phyloP scores from a whole-genome alignment of 1,140 invertebrate genomes.

The Euschistus heros region DNA sequence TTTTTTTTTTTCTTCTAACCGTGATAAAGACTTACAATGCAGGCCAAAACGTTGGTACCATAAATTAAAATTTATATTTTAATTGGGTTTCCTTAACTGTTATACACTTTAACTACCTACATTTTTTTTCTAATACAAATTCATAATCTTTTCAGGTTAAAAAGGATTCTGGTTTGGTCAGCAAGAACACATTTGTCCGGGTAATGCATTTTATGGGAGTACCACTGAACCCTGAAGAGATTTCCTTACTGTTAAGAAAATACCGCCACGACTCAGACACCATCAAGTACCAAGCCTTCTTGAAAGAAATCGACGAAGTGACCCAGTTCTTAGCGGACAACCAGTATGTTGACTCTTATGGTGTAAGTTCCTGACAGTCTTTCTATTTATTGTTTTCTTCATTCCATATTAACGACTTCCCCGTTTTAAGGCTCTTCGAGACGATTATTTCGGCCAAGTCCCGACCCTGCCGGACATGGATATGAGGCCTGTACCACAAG shows the following conservation, averaged over 20 bases:
- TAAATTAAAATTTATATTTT: no score
- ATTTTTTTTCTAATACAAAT: no score
- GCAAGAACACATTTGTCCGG: not conserved
- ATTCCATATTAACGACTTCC: not conserved
- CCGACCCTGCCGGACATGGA: not conserved
- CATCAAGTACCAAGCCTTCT: slow-evolving; percentile 8
- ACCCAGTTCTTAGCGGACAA: not conserved
- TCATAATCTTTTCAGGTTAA: not conserved
- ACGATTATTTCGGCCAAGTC: not conserved
- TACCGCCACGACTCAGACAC: slow-evolving; percentile 5
- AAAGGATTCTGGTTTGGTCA: slow-evolving; percentile 13
- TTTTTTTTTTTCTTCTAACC: no score
- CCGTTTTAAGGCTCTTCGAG: not conserved
- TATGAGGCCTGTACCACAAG: not conserved
- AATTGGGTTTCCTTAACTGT: no score
- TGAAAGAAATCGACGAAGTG: slow-evolving; percentile 3
- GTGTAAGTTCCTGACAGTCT: slow-evolving; percentile 5
- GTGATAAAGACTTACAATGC: no score
- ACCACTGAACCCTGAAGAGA: not conserved
- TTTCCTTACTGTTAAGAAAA: slow-evolving; percentile 8
- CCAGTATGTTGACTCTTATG: not conserved
- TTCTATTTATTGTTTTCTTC: not conserved
- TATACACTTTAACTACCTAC: no score
- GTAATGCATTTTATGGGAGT: slow-evolving; percentile 8
- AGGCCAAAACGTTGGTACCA: no score